Evolutionary conservation across 1,140 invertebrate species (phyloP).

Genomic region (Neodiprion pinetum): DNA sequence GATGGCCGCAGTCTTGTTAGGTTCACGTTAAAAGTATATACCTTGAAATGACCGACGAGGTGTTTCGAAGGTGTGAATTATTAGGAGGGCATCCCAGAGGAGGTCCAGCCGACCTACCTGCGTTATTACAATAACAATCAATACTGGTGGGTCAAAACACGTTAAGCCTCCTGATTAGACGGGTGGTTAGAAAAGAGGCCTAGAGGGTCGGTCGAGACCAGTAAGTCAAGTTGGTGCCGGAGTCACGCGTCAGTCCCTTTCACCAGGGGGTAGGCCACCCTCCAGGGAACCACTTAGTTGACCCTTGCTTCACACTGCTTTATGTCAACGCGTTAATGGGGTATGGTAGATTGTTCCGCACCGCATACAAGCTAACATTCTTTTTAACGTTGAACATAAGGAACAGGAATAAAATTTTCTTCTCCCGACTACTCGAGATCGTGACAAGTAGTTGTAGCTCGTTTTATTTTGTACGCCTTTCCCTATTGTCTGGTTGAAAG

Average conservation of each 20-base stretch:
- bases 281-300: conserved; percentile 32
- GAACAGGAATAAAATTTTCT: not conserved
- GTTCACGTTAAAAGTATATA: not conserved
- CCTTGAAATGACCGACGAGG: not conserved
- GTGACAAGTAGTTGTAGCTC: not conserved
- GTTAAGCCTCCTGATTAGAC: conserved; percentile 26
- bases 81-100: not conserved
- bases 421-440: not conserved
- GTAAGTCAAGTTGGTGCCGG: not conserved
- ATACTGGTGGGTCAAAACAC: conserved; percentile 19
- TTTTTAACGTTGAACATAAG: not conserved
- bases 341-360: conserved; percentile 28
- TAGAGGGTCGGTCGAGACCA: conserved; percentile 8
- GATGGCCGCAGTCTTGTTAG: conserved; percentile 3
- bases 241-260: conserved; percentile 18
- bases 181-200: not conserved
- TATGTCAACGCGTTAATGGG: conserved; percentile 20
- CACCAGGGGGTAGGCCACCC: conserved; percentile 31
- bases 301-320: conserved; percentile 12
- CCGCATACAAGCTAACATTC: conserved; percentile 11
- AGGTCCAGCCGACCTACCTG: conserved; percentile 19
- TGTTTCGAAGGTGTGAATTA: conserved; percentile 13
- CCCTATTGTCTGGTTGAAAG: conserved; percentile 4
- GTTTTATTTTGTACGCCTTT: not conserved
- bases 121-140: conserved; percentile 29